These are phyloP conservation scores for Phenganax stokvisi DNA, from an alignment of 92 coral and sea anemone genomes.

Conservation along the genomic window DNA sequence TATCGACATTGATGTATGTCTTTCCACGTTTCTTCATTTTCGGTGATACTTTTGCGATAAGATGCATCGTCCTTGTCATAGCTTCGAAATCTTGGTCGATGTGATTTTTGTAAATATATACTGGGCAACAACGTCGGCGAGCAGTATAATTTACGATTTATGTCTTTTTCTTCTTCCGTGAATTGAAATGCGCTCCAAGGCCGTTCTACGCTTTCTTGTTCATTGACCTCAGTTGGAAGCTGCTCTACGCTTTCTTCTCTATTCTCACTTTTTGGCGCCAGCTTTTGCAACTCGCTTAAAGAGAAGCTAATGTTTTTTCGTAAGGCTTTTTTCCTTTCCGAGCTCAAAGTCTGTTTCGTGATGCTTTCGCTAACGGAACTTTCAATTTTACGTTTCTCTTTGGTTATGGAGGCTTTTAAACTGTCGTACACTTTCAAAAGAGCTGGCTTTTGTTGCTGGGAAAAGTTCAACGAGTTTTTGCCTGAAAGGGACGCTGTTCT, in stretches of 20 bases:
- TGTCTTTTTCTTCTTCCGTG: constrained; percentile 35
- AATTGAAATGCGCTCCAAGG: constrained; percentile 29
- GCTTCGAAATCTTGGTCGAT: constrained; percentile 22
- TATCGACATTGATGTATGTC: constrained; percentile 29
- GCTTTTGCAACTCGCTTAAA: constrained; percentile 59
- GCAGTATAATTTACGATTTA: constrained; percentile 20
- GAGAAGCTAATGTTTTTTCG: constrained; percentile 69
- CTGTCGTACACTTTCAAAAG: constrained; percentile 10
- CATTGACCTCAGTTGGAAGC: not conserved
- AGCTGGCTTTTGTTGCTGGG: constrained; percentile 6
- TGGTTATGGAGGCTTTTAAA: not conserved
- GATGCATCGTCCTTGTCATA: constrained; percentile 20
- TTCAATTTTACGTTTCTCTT: not conserved
- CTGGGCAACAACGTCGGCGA: constrained; percentile 13
- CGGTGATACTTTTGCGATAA: constrained; percentile 1
- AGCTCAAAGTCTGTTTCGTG: constrained; percentile 58
- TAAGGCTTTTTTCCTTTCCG: constrained; percentile 62
- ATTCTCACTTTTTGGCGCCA: not conserved
- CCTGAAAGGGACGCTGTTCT: constrained; percentile 23
- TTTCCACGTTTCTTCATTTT: constrained; percentile 24
- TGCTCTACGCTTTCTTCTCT: not conserved
- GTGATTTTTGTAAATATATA: constrained; percentile 20
- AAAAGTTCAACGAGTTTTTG: not conserved
- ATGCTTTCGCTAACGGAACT: not conserved
- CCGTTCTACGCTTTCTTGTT: not conserved